phyloP scores from a whole-genome alignment of 2,113 vertebrate genomes.

The rat (Rattus norvegicus) region DNA sequence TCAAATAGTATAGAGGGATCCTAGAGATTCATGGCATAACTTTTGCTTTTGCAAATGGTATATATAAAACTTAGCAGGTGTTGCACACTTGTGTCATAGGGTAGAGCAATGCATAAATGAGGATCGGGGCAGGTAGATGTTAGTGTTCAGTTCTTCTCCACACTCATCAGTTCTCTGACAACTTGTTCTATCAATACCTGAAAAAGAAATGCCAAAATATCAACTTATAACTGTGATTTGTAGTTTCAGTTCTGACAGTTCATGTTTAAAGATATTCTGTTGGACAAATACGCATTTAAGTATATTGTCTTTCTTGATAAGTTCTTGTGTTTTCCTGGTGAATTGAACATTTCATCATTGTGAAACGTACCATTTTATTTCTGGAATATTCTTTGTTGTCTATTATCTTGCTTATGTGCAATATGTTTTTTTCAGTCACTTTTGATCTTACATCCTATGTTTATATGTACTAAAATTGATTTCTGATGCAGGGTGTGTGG shows the following conservation, averaged over 20 bases:
- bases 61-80: not conserved
- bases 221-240: not conserved
- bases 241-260: not conserved
- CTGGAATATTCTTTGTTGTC: not conserved
- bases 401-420: not conserved
- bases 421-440: not conserved
- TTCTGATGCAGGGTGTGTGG: not conserved
- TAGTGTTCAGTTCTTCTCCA: not conserved
- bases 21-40: rapidly evolving
- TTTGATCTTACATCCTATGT: not conserved
- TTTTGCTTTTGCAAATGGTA: not conserved
- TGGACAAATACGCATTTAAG: not conserved
- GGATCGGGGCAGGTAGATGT: not conserved
- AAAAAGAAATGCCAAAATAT: not conserved
- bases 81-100: not conserved
- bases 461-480: not conserved
- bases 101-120: not conserved
- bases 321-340: not conserved
- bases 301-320: not conserved
- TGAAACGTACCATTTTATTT: not conserved
- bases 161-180: conserved; percentile 50
- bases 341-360: not conserved
- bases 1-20: not conserved
- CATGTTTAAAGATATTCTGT: not conserved
- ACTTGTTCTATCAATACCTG: not conserved